Evolutionary conservation across 2,797 vertebrate genomes (phyloP), one percentile per base, ranked within the genome.

Genomic region (Loris lydekkerianus): DNA sequence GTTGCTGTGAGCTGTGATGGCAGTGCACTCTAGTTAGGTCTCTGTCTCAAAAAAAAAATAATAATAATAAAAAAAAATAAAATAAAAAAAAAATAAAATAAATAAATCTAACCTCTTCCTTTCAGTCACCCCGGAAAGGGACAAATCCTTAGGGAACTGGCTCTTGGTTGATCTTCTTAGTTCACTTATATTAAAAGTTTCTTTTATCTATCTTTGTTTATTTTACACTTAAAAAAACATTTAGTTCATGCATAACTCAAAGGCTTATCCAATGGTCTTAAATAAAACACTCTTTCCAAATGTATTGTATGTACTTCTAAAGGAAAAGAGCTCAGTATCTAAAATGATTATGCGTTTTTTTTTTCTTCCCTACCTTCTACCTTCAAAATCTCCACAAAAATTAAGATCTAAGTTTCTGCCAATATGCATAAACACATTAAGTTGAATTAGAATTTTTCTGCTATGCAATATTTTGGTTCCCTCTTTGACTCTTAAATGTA

Each of bases 161-260:
- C 73, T 67, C 15, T 76, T 27, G 11, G 18, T 88, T 63, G 72
- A 81, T 14, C 10, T 60, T 91, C 17, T 84, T 84, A 77, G 14
- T 73, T 13, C 23, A 91, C 23, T 5, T 61, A 25, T 27, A 34
- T 82, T 67, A 70, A 85, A 69, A 34, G 17, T 69, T 34, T 69
- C 18, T 67, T n/a, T 69, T 17, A 21, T 69, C 18, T 20, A 20
- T 69, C 65, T 69, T 18, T 9, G 1, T 14, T 83, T 90, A 43
- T n/a, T 93, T 95, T 88, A 82, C 3, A 87, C 6, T 78, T 91
- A 89, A 20, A 89, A 89, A 93, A 84, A 49, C 25, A 56, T 13
- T 46, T 23, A 53, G 1, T 46, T 53, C 5, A 34, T 49, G 15
- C 7, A 69, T 56, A 93, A 89, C 60, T 84, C 65, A 86, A 23